Percentiles rank a stretch among this genome's conserved stretches.
Conservation (phyloP, 2,888 invertebrate genomes). For the Orthosia incerta region DNA sequence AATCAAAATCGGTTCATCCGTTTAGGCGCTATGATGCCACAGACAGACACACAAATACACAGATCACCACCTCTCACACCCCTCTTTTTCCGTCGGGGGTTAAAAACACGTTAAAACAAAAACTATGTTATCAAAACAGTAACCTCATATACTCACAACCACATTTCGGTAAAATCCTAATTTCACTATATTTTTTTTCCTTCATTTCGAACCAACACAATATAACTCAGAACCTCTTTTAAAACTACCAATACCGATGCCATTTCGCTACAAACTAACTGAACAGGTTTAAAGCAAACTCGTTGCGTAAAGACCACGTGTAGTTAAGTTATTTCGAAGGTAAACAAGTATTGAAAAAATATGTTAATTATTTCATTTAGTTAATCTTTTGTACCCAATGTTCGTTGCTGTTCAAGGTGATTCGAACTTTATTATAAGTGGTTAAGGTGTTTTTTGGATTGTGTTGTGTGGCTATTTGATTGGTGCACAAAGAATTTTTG, state of each 20-base stretch:
- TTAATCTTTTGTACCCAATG: background rate
- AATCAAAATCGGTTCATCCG: no score
- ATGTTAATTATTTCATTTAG: constrained; percentile 35
- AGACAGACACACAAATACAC: no score
- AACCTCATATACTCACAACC: constrained; percentile 21
- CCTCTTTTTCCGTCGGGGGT: no score
- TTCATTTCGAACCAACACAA: constrained; percentile 36
- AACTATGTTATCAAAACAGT: background rate
- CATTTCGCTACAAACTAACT: constrained; percentile 38
- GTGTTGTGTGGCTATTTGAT: background rate
- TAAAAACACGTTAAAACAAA: no score
- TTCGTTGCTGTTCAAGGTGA: constrained; percentile 1
- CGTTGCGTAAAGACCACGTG: constrained; percentile 44
- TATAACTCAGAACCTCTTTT: background rate
- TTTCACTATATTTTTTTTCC: constrained; percentile 23
- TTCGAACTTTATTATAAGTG: background rate
- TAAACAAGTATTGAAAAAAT: constrained; percentile 44
- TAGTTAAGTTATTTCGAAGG: constrained; percentile 35
- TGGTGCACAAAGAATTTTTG: background rate
- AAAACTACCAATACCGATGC: background rate
- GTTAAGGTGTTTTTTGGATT: constrained; percentile 5
- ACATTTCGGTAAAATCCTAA: constrained; percentile 30
- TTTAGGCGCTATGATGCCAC: no score
- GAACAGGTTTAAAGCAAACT: constrained; percentile 1
- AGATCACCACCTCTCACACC: no score